Base-by-base conservation (phyloP, 2,888 invertebrate genomes). In the Pinctada fucata region DNA sequence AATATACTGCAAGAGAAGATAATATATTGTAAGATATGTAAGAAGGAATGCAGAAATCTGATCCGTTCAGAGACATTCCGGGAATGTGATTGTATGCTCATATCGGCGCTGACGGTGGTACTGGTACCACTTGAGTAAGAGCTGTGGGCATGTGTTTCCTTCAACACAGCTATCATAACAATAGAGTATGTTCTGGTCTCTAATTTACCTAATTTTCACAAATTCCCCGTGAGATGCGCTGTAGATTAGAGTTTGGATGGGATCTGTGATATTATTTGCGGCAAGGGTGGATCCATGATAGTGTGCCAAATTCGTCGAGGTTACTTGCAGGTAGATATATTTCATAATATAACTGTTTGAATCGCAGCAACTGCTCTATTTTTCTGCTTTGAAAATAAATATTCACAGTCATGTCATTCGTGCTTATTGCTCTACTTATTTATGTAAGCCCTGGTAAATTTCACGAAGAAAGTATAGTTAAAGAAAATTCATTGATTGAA, bases 191-290 rank as follows among this genome's bases (percentile, higher is more conserved):
- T 58, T 58, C 58, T 58, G 58, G 8, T 58, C 58, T 58, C 58
- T 58, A 58, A 58, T 13, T 58, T 58, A 58, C 58, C 58, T 58
- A 58, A 58, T 58, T 58, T 58, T 58, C 58, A 58, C 58, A 58
- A 58, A 58, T 58, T 58, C 58, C 13, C 13, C 13, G 58, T 13
- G 13, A 58, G 58, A 10, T 58, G 58, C 13, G 58, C 13, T 6
- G 58, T 13, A 58, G 58, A 58, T 58, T 10, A 6, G 58, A 10
- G 58, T 58, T 13, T 58, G 58, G 58, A 6, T 6, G 58, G 13
- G 58, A 58, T 58, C 58, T 58, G 58, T 31, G 1, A 31, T 31
- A 31, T 31, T 31, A 31, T 31, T 31, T 31, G 31, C 31, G 31
- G 31, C 31, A 31, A 58, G 13, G 58, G 58, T 10, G 58, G 58